Conservation (phyloP, 2,888 invertebrate genomes). For the Diarsia brunnea region DNA sequence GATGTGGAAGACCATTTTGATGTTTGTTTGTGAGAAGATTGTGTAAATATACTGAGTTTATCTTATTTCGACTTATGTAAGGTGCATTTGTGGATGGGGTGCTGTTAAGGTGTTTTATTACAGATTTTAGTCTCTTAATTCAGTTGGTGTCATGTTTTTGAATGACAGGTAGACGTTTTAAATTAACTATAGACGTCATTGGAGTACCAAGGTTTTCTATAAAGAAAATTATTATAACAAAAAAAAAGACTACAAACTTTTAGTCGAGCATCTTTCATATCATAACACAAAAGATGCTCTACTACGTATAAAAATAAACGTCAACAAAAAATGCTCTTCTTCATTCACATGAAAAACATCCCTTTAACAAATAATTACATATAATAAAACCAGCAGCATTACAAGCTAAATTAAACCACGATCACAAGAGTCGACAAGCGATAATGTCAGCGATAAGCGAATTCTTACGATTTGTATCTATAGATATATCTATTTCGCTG, state of each 20-base stretch:
- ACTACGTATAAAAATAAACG: not conserved
- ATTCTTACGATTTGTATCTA: conserved; percentile 53
- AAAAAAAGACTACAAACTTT: not conserved
- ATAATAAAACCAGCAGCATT: conserved; percentile 57
- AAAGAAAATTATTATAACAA: not conserved
- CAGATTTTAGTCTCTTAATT: conserved; percentile 14
- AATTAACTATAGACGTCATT: not conserved
- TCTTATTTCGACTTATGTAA: conserved; percentile 42
- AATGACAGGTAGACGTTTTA: conserved; percentile 5
- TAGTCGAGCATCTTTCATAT: too few species aligned
- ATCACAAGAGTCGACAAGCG: conserved; percentile 58
- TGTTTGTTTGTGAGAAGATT: conserved; percentile 67
- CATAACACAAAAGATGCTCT: not conserved
- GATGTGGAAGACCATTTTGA: conserved; percentile 69
- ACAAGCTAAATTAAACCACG: conserved; percentile 61
- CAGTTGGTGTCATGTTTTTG: not conserved
- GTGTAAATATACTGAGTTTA: conserved; percentile 66
- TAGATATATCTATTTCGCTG: conserved; percentile 33
- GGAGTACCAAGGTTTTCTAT: not conserved
- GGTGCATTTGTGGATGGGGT: conserved; percentile 32
- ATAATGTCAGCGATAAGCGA: conserved; percentile 61
- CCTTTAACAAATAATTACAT: conserved; percentile 2
- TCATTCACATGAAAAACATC: not conserved
- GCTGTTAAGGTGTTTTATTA: conserved; percentile 41
- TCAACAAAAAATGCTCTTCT: conserved; percentile 19